phyloP scores from a whole-genome alignment of 2,888 invertebrate genomes.

The Tanypteryx hageni region DNA sequence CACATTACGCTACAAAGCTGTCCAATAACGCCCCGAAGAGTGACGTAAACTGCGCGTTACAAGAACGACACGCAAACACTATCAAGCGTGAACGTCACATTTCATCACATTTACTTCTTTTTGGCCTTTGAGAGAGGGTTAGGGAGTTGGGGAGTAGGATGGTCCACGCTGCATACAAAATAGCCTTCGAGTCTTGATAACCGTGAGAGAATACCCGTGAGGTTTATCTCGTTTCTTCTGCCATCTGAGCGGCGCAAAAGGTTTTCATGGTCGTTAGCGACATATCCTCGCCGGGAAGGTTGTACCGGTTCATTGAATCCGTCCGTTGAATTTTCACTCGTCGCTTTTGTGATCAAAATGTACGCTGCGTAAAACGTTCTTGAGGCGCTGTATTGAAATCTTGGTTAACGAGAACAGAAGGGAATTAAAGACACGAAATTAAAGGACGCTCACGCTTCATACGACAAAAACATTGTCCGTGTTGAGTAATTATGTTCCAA shows the following conservation, averaged over 20 bases:
- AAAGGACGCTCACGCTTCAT: too few species aligned
- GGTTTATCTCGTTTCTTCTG: neutral
- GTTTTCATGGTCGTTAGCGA: constrained; percentile 17
- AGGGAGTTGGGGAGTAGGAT: neutral
- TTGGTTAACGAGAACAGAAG: neutral
- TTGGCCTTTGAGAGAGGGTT: neutral
- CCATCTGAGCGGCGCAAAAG: neutral
- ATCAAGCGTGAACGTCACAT: neutral
- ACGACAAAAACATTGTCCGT: too few species aligned
- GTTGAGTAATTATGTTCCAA: too few species aligned
- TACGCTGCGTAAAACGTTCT: neutral
- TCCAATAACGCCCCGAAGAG: neutral
- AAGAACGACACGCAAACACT: neutral
- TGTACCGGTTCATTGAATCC: constrained; percentile 18
- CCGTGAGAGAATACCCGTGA: constrained; percentile 5
- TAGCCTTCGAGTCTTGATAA: constrained; percentile 4
- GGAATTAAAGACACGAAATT: too few species aligned
- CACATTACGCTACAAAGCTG: neutral
- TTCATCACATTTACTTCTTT: neutral
- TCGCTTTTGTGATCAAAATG: neutral
- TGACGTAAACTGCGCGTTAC: neutral
- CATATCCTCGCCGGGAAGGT: neutral
- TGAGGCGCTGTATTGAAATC: neutral
- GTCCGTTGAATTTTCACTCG: neutral
- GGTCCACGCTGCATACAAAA: neutral